Percentiles rank a stretch among this genome's conserved stretches.
Evolutionary conservation across 2,888 invertebrate genomes (phyloP).

Genomic region (Vesta saturnalis): DNA sequence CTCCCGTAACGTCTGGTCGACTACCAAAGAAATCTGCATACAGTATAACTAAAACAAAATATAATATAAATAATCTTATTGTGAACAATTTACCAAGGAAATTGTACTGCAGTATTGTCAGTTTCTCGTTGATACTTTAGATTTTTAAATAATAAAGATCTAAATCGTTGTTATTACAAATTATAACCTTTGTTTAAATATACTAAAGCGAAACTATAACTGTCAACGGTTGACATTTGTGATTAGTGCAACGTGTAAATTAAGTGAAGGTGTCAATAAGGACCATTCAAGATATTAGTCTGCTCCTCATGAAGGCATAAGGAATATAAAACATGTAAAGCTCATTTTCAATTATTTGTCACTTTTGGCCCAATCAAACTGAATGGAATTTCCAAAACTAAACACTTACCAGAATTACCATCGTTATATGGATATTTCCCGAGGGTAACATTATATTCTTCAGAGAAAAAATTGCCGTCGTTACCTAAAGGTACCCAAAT

Average conservation of each 20-base stretch:
- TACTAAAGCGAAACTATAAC: too few species aligned
- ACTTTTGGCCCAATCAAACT: background rate
- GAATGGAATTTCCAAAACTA: too few species aligned
- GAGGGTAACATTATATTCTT: conserved; percentile 64
- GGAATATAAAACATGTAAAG: too few species aligned
- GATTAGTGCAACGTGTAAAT: too few species aligned
- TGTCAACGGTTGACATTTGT: too few species aligned
- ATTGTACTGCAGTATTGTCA: background rate
- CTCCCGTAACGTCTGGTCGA: conserved; percentile 55
- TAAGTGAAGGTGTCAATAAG: too few species aligned
- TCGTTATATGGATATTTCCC: conserved; percentile 65
- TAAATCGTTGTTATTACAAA: too few species aligned
- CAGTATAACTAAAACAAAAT: conserved; percentile 46
- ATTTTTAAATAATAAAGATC: too few species aligned
- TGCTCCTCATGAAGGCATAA: too few species aligned
- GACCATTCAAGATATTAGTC: too few species aligned
- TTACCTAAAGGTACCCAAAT: background rate
- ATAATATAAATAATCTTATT: conserved; percentile 15
- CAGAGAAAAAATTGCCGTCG: conserved; percentile 59
- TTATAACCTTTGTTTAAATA: too few species aligned
- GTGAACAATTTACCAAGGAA: conserved; percentile 7
- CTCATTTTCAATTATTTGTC: too few species aligned
- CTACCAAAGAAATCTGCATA: conserved; percentile 49
- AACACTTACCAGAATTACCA: conserved; percentile 63
- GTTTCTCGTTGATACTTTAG: background rate